Percentiles rank a stretch among this genome's conserved stretches.
Conservation (phyloP, 1,140 invertebrate species). For the Pseudomyrmex cubaensis region DNA sequence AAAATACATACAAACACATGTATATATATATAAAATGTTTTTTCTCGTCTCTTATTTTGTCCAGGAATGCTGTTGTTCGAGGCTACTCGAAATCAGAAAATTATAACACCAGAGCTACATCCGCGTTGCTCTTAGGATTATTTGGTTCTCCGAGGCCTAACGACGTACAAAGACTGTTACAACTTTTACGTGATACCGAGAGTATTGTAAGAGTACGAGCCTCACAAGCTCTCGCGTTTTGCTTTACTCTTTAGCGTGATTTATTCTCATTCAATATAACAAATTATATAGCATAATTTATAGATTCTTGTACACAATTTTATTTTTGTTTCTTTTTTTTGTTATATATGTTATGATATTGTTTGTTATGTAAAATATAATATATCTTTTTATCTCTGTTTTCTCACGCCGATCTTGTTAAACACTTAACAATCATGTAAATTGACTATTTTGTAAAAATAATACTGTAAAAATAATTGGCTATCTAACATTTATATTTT, state of each 20-base stretch:
- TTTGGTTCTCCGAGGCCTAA: constrained; percentile 78
- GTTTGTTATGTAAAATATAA: constrained; percentile 7
- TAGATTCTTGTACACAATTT: neutral
- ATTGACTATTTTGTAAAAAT: no score
- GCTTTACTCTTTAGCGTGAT: constrained; percentile 71
- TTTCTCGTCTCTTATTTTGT: constrained; percentile 40
- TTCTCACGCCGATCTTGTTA: no score
- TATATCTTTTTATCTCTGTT: no score
- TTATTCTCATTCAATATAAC: neutral
- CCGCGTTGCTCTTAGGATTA: constrained; percentile 79
- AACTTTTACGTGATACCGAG: constrained; percentile 87
- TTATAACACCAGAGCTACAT: constrained; percentile 75
- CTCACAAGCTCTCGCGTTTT: constrained; percentile 86
- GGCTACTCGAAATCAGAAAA: constrained; percentile 82
- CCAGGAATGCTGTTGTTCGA: constrained; percentile 78
- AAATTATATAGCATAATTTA: no score
- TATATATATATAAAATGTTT: neutral
- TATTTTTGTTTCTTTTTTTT: constrained; percentile 49
- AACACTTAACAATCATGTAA: no score
- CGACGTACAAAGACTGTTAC: constrained; percentile 86
- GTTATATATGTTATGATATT: neutral
- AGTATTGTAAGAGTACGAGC: constrained; percentile 86
- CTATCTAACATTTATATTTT: no score
- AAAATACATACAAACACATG: neutral
- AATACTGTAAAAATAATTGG: no score